Conservation (phyloP, 2,888 invertebrate genomes). For the Lasioglossum vierecki region DNA sequence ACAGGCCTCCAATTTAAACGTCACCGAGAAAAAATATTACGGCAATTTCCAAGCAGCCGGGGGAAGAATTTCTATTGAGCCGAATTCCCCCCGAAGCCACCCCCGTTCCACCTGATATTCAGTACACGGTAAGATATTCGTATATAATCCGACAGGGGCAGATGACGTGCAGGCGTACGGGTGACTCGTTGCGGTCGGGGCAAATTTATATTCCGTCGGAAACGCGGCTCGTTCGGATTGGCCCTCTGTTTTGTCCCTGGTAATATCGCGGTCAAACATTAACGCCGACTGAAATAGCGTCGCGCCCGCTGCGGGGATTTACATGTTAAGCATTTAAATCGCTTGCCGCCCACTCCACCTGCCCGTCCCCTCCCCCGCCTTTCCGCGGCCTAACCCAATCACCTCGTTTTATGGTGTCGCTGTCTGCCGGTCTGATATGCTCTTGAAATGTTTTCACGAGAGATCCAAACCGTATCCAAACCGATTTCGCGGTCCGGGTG, state of each 20-base stretch:
- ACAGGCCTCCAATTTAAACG: constrained; percentile 62
- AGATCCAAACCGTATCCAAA: background rate
- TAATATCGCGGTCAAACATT: constrained; percentile 64
- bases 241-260: constrained; percentile 49
- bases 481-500: background rate
- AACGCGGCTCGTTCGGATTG: constrained; percentile 36
- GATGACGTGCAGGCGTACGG: constrained; percentile 3
- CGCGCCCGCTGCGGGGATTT: constrained; percentile 51
- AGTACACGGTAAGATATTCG: constrained; percentile 56
- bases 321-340: constrained; percentile 63
- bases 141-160: constrained; percentile 37
- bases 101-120: constrained; percentile 43
- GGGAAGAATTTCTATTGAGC: constrained; percentile 53
- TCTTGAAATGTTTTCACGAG: background rate
- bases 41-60: constrained; percentile 48
- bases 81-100: background rate
- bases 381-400: background rate
- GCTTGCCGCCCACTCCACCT: background rate
- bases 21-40: constrained; percentile 63
- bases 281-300: constrained; percentile 46
- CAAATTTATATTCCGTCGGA: constrained; percentile 69
- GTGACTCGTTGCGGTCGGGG: constrained; percentile 40
- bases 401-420: background rate
- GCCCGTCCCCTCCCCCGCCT: background rate
- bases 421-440: background rate